Percentiles rank a stretch among this genome's conserved stretches.
Conservation (phyloP, 1,140 invertebrate species). For the Atta texana region DNA sequence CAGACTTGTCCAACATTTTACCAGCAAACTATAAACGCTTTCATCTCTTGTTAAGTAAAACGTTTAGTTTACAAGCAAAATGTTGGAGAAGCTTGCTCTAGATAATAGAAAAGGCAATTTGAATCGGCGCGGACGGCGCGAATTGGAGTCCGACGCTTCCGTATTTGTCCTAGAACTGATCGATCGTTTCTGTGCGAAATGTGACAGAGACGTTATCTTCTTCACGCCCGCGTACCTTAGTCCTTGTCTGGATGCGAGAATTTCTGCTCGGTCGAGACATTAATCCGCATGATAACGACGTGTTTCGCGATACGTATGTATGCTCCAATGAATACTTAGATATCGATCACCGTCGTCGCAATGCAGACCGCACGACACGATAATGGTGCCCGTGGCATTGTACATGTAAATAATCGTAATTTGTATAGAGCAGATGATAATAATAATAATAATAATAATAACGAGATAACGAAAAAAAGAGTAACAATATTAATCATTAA, state of each 20-base stretch:
- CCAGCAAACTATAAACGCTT: too few species aligned
- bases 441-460: conserved; percentile 8
- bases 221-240: conserved; percentile 1
- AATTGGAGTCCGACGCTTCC: conserved; percentile 18
- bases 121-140: conserved; percentile 3
- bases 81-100: too few species aligned
- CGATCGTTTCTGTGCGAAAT: conserved; percentile 40
- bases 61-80: too few species aligned
- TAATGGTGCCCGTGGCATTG: conserved; percentile 7
- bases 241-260: conserved; percentile 2
- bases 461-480: conserved; percentile 31
- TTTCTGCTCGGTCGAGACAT: conserved; percentile 26
- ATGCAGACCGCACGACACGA: conserved; percentile 29
- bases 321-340: conserved; percentile 45
- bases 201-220: conserved; percentile 1
- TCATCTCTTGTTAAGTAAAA: too few species aligned
- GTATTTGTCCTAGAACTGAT: conserved; percentile 34
- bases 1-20: not conserved
- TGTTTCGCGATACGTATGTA: conserved; percentile 35
- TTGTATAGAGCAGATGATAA: conserved; percentile 64
- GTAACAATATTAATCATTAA: conserved; percentile 45
- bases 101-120: not conserved
- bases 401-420: conserved; percentile 68
- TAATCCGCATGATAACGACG: conserved; percentile 46
- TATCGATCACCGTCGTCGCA: conserved; percentile 55